Evolutionary conservation across 1,140 invertebrate genomes (phyloP), one percentile per base, ranked within the genome.

Genomic region (Drosophila sp.): DNA sequence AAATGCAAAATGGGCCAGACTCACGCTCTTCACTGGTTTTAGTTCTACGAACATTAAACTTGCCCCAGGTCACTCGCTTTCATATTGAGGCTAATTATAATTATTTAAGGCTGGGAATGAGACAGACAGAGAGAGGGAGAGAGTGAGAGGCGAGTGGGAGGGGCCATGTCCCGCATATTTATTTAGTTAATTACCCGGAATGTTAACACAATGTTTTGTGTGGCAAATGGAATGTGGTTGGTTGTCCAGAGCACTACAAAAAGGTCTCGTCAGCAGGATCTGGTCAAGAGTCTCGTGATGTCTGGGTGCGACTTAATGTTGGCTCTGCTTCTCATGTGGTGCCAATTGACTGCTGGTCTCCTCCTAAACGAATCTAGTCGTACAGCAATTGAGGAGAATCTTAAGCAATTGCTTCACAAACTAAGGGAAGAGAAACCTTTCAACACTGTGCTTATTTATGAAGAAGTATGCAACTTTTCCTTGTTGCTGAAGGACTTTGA

Each of bases 1-100:
- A 76, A 55, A 50, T 50, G 44, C 66, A 73, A 76, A 76, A 76
- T 76, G 72, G 41, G 55, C 25, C 66, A 76, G 61, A 76, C 73
- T 58, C 73, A 76, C 72, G 73, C 73, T 35, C 27, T 17, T 41
- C 23, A 47, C 1, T 10, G 55, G 32, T n/a, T 35, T 11, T 33
- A 35, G 56, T 58, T 58, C 56, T 58, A 58, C 7, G 27, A 30
- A 30, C 25, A 62, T 70, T 72, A 76, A 55, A 72, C 65, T 60
- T 68, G 50, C 71, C 72, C 58, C 30, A 40, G 4, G 29, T 3
- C 30, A 58, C n/a, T 17, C n/a, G 32, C 29, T 56, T 32, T 29
- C 54, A 32, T 56, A 56, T 30, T 56, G 17, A 35, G 56, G 56
- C 56, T 23, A 58, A 58, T 17, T 35, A 58, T 23, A 58, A 58